Evolutionary conservation across 2,113 vertebrate genomes (phyloP).

Genomic region (Megaceryle maxima): DNA sequence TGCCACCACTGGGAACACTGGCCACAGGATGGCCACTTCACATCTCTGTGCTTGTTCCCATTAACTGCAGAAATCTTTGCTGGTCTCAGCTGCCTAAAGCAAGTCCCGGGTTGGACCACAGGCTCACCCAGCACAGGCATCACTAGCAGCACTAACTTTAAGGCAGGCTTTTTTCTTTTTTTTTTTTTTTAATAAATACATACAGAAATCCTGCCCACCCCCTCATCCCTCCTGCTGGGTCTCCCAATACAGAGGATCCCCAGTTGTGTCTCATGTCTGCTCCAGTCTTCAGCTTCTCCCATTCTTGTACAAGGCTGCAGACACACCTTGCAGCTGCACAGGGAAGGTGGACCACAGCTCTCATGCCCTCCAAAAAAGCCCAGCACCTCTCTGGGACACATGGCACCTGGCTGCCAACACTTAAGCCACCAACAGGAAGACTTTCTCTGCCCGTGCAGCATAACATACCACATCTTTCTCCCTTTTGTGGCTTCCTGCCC

Average conservation of each 20-base stretch:
- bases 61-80: background rate
- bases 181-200: background rate
- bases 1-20: background rate
- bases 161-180: background rate
- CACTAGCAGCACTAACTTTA: background rate
- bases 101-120: background rate
- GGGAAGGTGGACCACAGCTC: background rate
- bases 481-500: slow-evolving; percentile 2
- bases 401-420: background rate
- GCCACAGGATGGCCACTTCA: background rate
- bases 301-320: background rate
- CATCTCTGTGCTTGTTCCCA: background rate
- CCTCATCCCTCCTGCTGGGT: background rate
- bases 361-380: accelerated
- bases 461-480: background rate
- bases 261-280: background rate
- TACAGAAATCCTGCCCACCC: background rate
- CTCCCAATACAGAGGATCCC: background rate
- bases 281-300: background rate
- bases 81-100: background rate
- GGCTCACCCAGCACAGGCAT: background rate
- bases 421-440: background rate
- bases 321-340: background rate
- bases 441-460: background rate
- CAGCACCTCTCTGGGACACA: background rate